Evolutionary conservation across 2,797 vertebrate genomes (phyloP).

Genomic region (Hafferia zeledoni): DNA sequence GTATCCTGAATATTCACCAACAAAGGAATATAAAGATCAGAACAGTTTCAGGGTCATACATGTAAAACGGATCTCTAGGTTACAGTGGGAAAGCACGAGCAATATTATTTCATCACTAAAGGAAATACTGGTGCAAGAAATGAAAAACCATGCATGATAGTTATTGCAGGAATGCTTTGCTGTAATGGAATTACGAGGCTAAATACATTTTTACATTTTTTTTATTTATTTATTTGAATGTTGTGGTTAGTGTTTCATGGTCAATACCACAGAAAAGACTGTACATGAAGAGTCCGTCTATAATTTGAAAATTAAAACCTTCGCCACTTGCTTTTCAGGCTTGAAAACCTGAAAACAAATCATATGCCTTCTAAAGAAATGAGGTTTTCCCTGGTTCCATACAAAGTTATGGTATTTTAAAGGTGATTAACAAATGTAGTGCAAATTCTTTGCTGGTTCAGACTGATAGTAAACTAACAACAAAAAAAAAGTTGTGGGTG

Average conservation of each 20-base stretch:
- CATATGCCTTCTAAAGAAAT: neutral
- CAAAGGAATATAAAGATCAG: neutral
- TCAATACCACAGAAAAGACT: neutral
- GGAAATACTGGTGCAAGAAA: neutral
- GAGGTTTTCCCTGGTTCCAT: neutral
- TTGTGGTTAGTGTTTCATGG: neutral
- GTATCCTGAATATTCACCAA: neutral
- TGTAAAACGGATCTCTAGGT: neutral
- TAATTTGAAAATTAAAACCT: neutral
- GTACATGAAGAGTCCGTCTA: neutral
- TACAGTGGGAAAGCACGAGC: neutral
- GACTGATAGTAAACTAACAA: neutral
- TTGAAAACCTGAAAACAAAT: neutral
- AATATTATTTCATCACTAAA: neutral
- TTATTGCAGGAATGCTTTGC: neutral
- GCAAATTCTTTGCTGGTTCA: neutral
- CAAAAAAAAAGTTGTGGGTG: neutral
- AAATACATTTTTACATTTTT: neutral
- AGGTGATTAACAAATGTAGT: slow-evolving; percentile 4
- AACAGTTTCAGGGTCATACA: neutral
- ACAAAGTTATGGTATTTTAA: neutral
- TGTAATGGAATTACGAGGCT: neutral
- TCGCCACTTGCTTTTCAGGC: neutral
- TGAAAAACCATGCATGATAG: neutral
- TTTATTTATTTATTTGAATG: neutral